phyloP scores from a whole-genome alignment of 1,140 invertebrate species.

The Drosophila erecta region DNA sequence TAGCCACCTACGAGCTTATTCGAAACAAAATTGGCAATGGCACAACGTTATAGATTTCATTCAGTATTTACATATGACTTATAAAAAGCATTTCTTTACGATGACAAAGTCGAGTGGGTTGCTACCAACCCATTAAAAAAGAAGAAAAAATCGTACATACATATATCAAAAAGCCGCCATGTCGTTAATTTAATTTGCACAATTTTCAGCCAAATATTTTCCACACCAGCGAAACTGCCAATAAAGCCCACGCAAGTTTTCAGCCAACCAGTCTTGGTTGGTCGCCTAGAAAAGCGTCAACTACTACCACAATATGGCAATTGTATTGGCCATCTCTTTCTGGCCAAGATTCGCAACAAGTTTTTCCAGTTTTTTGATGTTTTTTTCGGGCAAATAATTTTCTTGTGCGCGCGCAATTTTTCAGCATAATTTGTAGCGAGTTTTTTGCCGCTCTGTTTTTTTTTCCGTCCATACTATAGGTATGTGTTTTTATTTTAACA shows the following conservation, averaged over 20 bases:
- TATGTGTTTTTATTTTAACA: conserved; percentile 12
- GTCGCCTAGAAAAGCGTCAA: conserved; percentile 48
- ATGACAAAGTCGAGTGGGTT: conserved; percentile 9
- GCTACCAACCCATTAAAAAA: conserved; percentile 10
- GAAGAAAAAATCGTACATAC: conserved; percentile 8
- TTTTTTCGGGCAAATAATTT: conserved; percentile 43
- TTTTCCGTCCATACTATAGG: conserved; percentile 2
- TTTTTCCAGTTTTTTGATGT: conserved; percentile 69
- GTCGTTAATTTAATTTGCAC: conserved; percentile 82
- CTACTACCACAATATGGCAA: conserved; percentile 23
- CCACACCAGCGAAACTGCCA: conserved; percentile 76
- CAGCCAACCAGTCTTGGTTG: conserved; percentile 72
- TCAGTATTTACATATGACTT: too few species aligned
- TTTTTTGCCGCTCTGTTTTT: conserved; percentile 22
- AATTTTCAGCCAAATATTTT: conserved; percentile 82
- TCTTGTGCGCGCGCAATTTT: conserved; percentile 67
- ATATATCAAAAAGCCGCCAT: conserved; percentile 64
- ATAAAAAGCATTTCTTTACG: too few species aligned
- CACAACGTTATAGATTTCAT: too few species aligned
- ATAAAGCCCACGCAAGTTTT: conserved; percentile 76
- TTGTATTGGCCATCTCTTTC: conserved; percentile 55
- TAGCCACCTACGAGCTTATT: background rate
- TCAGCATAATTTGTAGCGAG: conserved; percentile 59
- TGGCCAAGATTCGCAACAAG: conserved; percentile 57
- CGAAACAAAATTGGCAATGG: background rate